Conservation (phyloP, 2,888 invertebrate genomes). For the Romanomermis culicivorax region DNA sequence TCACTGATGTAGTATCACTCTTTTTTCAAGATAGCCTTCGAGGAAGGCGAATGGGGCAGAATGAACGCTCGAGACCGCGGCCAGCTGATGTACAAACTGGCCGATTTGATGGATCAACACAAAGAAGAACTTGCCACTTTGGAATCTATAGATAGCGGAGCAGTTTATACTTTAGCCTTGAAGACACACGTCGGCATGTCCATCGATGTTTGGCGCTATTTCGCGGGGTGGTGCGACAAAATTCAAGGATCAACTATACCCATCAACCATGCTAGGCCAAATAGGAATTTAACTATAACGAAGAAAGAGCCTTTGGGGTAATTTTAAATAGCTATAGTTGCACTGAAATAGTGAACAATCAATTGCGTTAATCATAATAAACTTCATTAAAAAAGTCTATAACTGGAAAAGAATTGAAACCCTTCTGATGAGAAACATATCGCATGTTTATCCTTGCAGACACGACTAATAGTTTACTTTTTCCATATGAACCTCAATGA, state of each 20-base stretch:
- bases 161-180: slow-evolving; percentile 80
- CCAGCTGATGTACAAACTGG: slow-evolving; percentile 56
- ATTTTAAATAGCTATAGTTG: too few species aligned
- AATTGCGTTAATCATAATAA: too few species aligned
- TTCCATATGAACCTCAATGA: too few species aligned
- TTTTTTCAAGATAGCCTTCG: slow-evolving; percentile 50
- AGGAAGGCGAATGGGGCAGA: slow-evolving; percentile 73
- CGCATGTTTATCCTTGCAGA: too few species aligned
- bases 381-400: too few species aligned
- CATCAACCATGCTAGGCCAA: slow-evolving; percentile 71
- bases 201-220: slow-evolving; percentile 85
- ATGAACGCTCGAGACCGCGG: slow-evolving; percentile 79
- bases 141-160: slow-evolving; percentile 77
- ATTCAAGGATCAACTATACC: slow-evolving; percentile 74
- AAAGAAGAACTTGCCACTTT: slow-evolving; percentile 84
- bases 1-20: too few species aligned
- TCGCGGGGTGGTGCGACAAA: slow-evolving; percentile 85
- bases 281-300: slow-evolving; percentile 65
- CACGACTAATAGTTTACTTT: too few species aligned
- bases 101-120: slow-evolving; percentile 79
- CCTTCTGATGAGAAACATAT: too few species aligned
- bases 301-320: slow-evolving; percentile 69
- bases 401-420: too few species aligned
- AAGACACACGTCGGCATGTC: slow-evolving; percentile 97
- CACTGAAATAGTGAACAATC: too few species aligned